Evolutionary conservation across 2,113 vertebrate species (phyloP).

Genomic region (Falcunculus frontatus): DNA sequence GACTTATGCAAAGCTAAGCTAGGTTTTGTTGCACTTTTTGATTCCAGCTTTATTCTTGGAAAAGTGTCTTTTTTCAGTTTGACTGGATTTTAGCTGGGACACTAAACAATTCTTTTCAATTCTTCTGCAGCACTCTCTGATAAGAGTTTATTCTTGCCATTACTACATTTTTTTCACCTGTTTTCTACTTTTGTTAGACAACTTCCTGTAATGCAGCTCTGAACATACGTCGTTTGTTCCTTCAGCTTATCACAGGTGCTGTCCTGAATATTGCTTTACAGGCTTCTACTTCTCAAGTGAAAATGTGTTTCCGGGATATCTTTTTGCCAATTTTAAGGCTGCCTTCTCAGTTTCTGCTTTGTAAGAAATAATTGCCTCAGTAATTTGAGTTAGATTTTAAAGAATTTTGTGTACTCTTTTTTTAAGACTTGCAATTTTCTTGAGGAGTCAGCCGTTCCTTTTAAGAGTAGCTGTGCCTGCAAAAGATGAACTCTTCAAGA

Average conservation of each 20-base stretch:
- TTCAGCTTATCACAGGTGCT: not conserved
- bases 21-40: not conserved
- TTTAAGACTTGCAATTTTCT: not conserved
- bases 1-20: not conserved
- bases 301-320: not conserved
- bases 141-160: not conserved
- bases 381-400: constrained; percentile 9
- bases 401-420: not conserved
- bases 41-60: not conserved
- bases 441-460: not conserved
- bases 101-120: not conserved
- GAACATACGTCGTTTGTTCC: not conserved
- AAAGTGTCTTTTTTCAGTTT: not conserved
- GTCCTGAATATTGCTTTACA: not conserved
- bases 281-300: not conserved
- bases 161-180: not conserved
- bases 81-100: not conserved
- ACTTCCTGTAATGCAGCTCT: not conserved
- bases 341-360: not conserved
- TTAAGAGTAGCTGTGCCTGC: not conserved
- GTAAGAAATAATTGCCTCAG: not conserved
- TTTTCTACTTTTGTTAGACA: not conserved
- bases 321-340: not conserved
- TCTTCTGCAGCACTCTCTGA: not conserved
- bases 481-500: not conserved